These are phyloP conservation scores for Protonemura montana DNA, from an alignment of 2,888 invertebrate genomes.

Conservation along the genomic window DNA sequence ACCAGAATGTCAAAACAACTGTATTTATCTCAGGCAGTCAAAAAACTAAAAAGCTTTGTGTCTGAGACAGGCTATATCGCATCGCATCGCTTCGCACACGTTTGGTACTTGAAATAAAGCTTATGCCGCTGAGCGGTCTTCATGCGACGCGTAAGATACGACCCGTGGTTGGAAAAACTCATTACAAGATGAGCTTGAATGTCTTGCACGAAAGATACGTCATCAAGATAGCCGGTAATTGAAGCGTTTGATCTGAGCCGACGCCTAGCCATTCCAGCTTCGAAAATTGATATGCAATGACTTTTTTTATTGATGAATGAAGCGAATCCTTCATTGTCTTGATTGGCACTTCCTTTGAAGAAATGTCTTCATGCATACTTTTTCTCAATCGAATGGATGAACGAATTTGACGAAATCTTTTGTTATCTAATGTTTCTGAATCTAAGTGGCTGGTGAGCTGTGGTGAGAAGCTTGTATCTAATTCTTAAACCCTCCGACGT, in stretches of 20 bases:
- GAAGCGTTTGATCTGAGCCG: not conserved
- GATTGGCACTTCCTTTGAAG: slow-evolving; percentile 1
- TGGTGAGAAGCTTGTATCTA: not conserved
- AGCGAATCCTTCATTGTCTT: slow-evolving; percentile 4
- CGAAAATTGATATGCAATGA: slow-evolving; percentile 2
- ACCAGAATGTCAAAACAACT: slow-evolving; percentile 12
- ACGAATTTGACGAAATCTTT: slow-evolving; percentile 12
- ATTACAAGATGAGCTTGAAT: not conserved
- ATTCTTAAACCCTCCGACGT: not conserved
- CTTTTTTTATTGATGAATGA: slow-evolving; percentile 12
- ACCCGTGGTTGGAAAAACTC: not conserved
- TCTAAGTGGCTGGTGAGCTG: not conserved
- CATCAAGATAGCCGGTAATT: not conserved
- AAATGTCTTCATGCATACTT: not conserved
- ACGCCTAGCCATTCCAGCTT: not conserved
- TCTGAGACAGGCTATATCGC: not conserved
- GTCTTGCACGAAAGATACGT: slow-evolving; percentile 12
- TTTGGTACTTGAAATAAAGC: not conserved
- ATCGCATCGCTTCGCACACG: not conserved
- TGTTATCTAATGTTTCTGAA: not conserved
- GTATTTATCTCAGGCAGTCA: not conserved
- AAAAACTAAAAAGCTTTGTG: not conserved
- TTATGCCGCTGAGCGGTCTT: not conserved
- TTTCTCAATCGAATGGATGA: not conserved
- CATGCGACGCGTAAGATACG: not conserved